Base-by-base conservation (phyloP, 2,797 vertebrate species). In the Megaceryle alcyon region DNA sequence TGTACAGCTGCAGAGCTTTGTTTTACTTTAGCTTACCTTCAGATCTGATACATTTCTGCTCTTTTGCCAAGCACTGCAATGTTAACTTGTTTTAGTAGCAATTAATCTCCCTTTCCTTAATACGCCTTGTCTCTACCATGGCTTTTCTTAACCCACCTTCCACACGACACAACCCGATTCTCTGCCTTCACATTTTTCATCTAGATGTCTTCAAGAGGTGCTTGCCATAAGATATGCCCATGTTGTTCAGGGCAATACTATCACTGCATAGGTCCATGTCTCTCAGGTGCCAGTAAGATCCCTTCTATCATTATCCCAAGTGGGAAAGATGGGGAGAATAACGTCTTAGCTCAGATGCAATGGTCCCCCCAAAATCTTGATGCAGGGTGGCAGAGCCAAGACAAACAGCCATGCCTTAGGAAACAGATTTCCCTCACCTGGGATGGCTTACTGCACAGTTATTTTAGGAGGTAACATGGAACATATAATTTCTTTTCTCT, bases 231-330 rank as follows among this genome's bases (percentile, higher is more conserved):
- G 66, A 53, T 0, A 2, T 3, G 22, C 14, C 25, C 6, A 5
- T 25, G 31, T 28, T 80, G 61, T 59, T 70, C 41, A 61, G 12
- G 21, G 21, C 33, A 86, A 12, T 64, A 37, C 31, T 53, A 31
- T 4, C 65, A 20, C 7, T 51, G 33, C 0, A 0, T 3, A 71
- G 3, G 15, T 13, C 41, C 9, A 39, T 39, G 43, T 39, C 46
- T 53, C 28, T 44, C 13, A 10, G 7, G 3, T 60, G 19, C 14
- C 53, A 63, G 41, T 17, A 14, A 90, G 13, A 39, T 22, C 26
- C 71, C 8, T 54, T 54, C 43, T 57, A 21, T 10, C 39, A 12
- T 33, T 66, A 12, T 81, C 19, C 21, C 25, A 77, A 37, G 53
- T 4, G 1, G 35, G 18, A 69, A 87, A 82, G 28, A 86, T 1